These are phyloP conservation scores for Drosophila testacea DNA, from an alignment of 2,888 invertebrate species.

Conservation along the genomic window DNA sequence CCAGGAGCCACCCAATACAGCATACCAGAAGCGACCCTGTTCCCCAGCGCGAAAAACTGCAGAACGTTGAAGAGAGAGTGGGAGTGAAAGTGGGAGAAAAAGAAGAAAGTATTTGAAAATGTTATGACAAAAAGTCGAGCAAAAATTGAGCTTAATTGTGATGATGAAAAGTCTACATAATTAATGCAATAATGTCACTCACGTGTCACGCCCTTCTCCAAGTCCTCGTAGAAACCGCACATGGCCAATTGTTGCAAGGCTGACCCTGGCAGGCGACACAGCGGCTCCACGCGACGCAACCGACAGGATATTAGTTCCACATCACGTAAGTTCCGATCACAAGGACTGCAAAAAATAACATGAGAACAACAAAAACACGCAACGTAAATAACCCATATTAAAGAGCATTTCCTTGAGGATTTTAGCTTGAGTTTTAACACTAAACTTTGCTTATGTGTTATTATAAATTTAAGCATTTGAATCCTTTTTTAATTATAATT, in stretches of 20 bases:
- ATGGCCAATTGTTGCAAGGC: slow-evolving; percentile 91
- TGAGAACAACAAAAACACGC: slow-evolving; percentile 6
- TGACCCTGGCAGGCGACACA: slow-evolving; percentile 88
- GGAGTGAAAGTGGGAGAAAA: neutral
- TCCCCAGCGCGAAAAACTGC: slow-evolving; percentile 92
- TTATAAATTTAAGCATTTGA: no score
- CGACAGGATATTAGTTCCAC: slow-evolving; percentile 90
- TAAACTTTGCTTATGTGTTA: neutral
- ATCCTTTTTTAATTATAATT: no score
- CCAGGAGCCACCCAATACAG: slow-evolving; percentile 90
- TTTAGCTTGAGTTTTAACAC: neutral
- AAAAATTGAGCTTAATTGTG: slow-evolving; percentile 4
- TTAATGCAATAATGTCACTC: slow-evolving; percentile 84
- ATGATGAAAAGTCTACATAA: slow-evolving; percentile 22
- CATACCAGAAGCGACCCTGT: slow-evolving; percentile 92
- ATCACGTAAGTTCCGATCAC: slow-evolving; percentile 90
- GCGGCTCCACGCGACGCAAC: slow-evolving; percentile 88
- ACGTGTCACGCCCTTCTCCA: slow-evolving; percentile 92
- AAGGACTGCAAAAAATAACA: slow-evolving; percentile 86
- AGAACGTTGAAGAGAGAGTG: slow-evolving; percentile 14
- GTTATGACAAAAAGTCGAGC: neutral
- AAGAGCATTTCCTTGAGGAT: neutral
- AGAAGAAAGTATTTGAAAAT: slow-evolving; percentile 9
- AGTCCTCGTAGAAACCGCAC: slow-evolving; percentile 91
- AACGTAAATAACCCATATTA: slow-evolving; percentile 12